Evolutionary conservation across 2,113 vertebrate species (phyloP).

Genomic region (Melospiza georgiana): DNA sequence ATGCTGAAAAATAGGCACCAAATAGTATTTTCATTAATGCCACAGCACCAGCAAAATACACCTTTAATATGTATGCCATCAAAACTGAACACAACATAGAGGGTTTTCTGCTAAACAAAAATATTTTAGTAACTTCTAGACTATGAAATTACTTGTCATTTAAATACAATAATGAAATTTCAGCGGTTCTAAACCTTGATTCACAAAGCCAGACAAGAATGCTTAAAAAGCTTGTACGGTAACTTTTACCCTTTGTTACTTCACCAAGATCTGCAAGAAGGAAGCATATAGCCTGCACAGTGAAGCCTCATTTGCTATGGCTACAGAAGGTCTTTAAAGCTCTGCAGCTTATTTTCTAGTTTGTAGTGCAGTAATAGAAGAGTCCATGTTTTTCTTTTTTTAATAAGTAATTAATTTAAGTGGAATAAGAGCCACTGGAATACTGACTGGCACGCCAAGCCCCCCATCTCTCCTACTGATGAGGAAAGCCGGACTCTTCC

Average conservation of each 20-base stretch:
- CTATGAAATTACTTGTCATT: neutral
- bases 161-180: neutral
- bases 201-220: neutral
- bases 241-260: neutral
- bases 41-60: neutral
- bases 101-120: neutral
- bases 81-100: neutral
- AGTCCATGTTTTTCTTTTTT: fast-evolving
- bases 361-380: neutral
- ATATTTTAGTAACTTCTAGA: neutral
- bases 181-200: neutral
- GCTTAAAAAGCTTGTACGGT: neutral
- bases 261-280: neutral
- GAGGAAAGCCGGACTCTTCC: neutral
- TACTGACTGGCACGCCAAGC: neutral
- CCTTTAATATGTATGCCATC: neutral
- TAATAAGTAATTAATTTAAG: neutral
- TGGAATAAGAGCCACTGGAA: neutral
- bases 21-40: neutral
- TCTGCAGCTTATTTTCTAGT: neutral
- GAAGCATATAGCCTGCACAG: neutral
- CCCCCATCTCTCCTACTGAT: neutral
- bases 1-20: neutral
- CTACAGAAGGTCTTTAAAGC: neutral
- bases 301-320: neutral